Evolutionary conservation across 2,888 invertebrate genomes (phyloP).

Genomic region (Fissipunctia ypsillon): DNA sequence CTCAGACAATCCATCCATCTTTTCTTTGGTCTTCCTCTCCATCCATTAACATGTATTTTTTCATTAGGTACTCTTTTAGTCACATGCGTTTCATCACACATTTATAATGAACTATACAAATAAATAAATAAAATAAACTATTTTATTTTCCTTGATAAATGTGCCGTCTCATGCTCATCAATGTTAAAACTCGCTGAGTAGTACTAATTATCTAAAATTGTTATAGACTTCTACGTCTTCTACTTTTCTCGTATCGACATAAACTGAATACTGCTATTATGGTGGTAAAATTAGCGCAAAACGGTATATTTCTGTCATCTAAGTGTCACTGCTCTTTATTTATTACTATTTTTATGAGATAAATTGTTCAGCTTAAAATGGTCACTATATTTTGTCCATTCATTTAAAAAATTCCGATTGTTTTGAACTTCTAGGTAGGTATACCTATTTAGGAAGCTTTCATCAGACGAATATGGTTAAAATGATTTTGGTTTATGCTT

Average conservation of each 20-base stretch:
- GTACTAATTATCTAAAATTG: not conserved
- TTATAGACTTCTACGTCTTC: not conserved
- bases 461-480: not conserved
- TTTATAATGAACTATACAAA: too few relatives aligned
- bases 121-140: not conserved
- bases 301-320: not conserved
- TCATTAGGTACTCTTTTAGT: not conserved
- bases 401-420: not conserved
- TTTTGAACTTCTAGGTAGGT: not conserved
- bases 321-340: not conserved
- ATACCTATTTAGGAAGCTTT: not conserved
- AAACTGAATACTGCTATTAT: not conserved
- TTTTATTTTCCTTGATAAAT: not conserved
- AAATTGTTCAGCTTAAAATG: not conserved
- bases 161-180: not conserved
- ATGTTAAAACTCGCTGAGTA: not conserved
- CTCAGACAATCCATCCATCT: too few relatives aligned
- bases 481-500: not conserved
- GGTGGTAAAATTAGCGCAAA: not conserved
- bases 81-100: not conserved
- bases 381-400: not conserved
- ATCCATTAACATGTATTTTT: too few relatives aligned
- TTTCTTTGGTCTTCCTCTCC: too few relatives aligned
- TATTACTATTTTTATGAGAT: not conserved
- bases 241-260: not conserved